Conservation (phyloP, 2,797 vertebrate genomes). For the Myotis daubentonii region DNA sequence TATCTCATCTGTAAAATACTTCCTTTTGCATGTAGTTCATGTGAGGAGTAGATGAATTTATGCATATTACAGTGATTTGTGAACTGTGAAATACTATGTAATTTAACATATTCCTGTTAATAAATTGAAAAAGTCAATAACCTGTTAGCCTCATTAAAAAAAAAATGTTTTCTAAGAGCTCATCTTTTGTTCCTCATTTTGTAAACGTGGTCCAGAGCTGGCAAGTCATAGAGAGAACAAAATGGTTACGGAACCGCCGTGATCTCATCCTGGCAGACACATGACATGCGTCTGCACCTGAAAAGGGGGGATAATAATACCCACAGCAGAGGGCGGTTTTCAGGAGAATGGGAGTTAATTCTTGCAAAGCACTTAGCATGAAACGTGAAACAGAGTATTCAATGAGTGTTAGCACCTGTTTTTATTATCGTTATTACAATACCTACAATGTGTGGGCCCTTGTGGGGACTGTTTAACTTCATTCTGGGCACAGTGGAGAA, state of each 20-base stretch:
- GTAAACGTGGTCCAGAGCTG: background rate
- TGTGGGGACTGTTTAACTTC: slow-evolving; percentile 21
- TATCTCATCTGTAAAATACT: slow-evolving; percentile 4
- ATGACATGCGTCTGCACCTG: background rate
- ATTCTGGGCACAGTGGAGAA: background rate
- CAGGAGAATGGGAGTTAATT: slow-evolving; percentile 46
- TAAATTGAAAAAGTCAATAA: background rate
- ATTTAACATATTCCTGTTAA: background rate
- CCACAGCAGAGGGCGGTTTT: background rate
- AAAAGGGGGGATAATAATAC: background rate
- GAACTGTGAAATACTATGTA: background rate
- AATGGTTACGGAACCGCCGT: background rate
- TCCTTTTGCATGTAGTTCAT: background rate
- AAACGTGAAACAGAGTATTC: background rate
- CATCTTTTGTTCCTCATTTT: background rate
- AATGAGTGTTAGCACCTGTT: background rate
- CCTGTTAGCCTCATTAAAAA: background rate
- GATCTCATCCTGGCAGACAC: background rate
- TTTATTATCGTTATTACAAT: background rate
- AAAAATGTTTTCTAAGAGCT: background rate
- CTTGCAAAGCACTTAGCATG: slow-evolving; percentile 23
- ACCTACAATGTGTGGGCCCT: background rate
- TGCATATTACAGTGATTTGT: background rate
- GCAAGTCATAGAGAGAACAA: background rate
- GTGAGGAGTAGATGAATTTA: background rate